A percentile compares a stretch with the other conserved stretches of the same genome.
Evolutionary conservation across 1,140 invertebrate genomes (phyloP).

Genomic region (Drosophila rufa): DNA sequence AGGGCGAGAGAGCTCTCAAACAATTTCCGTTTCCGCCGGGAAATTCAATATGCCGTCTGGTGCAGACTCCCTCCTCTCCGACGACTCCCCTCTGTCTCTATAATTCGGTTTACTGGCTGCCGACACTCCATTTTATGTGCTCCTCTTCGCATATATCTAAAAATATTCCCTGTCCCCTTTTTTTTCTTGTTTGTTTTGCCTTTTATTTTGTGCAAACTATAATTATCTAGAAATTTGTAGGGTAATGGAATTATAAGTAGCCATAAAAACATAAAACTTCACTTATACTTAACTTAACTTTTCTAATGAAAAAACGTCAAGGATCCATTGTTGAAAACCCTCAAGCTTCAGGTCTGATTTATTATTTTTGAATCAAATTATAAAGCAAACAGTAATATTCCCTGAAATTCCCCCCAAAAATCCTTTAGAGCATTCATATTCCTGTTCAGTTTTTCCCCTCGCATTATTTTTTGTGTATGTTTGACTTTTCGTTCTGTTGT

Average conservation of each 20-base stretch:
- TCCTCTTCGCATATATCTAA: slow-evolving; percentile 15
- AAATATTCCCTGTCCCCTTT: slow-evolving; percentile 42
- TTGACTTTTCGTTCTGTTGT: slow-evolving; percentile 37
- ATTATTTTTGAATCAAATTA: neutral
- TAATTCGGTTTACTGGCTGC: neutral
- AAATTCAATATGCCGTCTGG: slow-evolving; percentile 44
- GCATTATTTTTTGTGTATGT: slow-evolving; percentile 3
- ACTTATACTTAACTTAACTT: neutral
- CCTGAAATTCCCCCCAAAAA: neutral
- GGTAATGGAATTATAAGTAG: neutral
- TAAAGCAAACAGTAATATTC: neutral
- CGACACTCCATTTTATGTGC: slow-evolving; percentile 12
- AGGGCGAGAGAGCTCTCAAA: slow-evolving; percentile 21
- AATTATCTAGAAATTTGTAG: neutral
- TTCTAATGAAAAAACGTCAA: neutral
- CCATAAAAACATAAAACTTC: neutral
- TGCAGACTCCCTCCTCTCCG: neutral
- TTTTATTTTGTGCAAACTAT: slow-evolving; percentile 11
- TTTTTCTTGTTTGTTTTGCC: slow-evolving; percentile 6
- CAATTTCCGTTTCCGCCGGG: slow-evolving; percentile 40
- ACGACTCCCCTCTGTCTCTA: too few species aligned
- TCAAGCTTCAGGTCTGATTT: too few species aligned
- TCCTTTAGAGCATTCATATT: neutral
- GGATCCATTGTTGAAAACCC: too few species aligned
- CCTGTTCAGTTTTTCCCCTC: neutral